Percentiles rank a stretch among this genome's conserved stretches.
These are phyloP conservation scores for Pogoniulus pusillus DNA, from an alignment of 2,797 vertebrate genomes.

Conservation along the genomic window DNA sequence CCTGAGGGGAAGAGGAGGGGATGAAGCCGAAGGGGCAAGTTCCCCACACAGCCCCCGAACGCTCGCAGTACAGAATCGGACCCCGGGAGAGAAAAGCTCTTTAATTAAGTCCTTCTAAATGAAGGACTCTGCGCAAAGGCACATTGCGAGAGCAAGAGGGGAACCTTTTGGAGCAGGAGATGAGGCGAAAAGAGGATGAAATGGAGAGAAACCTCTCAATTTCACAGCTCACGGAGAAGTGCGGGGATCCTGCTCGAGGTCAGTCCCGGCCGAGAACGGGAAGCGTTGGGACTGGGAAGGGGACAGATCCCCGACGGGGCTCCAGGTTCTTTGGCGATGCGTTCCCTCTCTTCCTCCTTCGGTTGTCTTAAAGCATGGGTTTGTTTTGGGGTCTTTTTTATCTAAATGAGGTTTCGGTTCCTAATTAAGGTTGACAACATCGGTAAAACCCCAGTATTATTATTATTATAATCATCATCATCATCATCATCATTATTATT, in stretches of 20 bases:
- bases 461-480: too few relatives aligned
- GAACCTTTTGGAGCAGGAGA: neutral
- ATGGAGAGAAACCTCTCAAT: fast-evolving
- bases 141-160: fast-evolving
- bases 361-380: neutral
- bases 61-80: neutral
- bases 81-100: neutral
- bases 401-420: neutral
- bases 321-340: neutral
- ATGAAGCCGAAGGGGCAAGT: neutral
- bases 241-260: neutral
- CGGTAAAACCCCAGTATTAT: neutral
- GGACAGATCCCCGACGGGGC: neutral
- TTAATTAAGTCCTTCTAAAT: neutral
- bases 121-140: neutral
- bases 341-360: neutral
- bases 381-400: neutral
- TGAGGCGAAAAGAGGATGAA: neutral
- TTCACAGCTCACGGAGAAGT: neutral
- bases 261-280: neutral
- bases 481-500: too few relatives aligned
- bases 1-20: neutral
- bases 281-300: neutral
- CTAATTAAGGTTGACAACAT: neutral
- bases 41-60: neutral